Conservation (phyloP, 1,140 invertebrate species). For the Campodea augens region DNA sequence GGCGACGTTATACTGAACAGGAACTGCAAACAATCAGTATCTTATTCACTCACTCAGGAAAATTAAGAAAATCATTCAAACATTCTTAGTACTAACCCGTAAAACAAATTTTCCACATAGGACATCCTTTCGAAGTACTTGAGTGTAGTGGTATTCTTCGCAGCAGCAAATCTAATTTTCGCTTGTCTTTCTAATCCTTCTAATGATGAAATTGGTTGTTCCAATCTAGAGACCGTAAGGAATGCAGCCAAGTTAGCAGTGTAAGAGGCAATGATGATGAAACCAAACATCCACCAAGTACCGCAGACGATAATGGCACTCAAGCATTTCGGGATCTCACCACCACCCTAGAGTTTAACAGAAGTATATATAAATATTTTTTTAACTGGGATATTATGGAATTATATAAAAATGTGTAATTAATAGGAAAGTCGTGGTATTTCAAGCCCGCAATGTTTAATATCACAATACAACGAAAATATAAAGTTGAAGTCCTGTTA, state of each 20-base stretch:
- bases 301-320: constrained; percentile 81
- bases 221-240: constrained; percentile 75
- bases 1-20: too few species aligned
- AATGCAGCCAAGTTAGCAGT: constrained; percentile 92
- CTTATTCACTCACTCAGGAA: too few species aligned
- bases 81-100: constrained; percentile 83
- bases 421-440: too few species aligned
- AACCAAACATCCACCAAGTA: constrained; percentile 95
- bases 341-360: constrained; percentile 51
- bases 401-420: too few species aligned
- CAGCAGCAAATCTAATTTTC: constrained; percentile 81
- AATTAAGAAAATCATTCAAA: too few species aligned
- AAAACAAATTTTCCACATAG: constrained; percentile 82
- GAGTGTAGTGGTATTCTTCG: constrained; percentile 64
- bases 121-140: constrained; percentile 92
- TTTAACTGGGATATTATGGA: too few species aligned
- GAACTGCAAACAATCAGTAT: too few species aligned
- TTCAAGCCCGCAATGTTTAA: too few species aligned
- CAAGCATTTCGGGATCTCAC: constrained; percentile 87
- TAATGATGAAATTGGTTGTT: constrained; percentile 76
- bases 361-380: too few species aligned
- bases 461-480: neutral
- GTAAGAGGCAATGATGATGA: constrained; percentile 96
- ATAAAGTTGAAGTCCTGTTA: neutral
- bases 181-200: constrained; percentile 88